These are phyloP conservation scores for Columba janthina DNA, from an alignment of 2,113 vertebrate genomes.

Conservation along the genomic window DNA sequence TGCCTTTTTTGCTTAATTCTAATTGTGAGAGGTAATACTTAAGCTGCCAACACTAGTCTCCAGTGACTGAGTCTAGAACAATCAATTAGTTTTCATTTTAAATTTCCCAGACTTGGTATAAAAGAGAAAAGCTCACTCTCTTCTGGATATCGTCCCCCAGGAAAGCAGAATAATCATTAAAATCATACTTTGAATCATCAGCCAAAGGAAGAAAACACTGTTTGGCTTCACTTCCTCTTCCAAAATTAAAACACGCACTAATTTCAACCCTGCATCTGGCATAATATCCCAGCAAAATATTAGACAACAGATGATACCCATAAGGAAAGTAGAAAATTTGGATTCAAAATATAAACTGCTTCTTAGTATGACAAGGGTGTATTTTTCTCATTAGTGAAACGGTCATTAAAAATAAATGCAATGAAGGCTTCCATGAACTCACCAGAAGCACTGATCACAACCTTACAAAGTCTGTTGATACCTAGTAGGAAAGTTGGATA, in stretches of 20 bases:
- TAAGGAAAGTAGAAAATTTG: background rate
- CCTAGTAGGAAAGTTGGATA: background rate
- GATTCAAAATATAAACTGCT: background rate
- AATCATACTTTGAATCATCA: background rate
- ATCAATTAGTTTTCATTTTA: background rate
- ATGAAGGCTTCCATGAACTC: background rate
- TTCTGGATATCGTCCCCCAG: background rate
- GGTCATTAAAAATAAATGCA: background rate
- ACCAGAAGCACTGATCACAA: background rate
- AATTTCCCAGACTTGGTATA: background rate
- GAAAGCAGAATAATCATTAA: background rate
- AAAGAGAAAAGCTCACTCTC: background rate
- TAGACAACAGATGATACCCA: background rate
- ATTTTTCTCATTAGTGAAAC: background rate
- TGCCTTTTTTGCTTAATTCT: background rate
- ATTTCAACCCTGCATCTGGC: background rate
- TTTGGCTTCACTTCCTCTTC: background rate
- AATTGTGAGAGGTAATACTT: background rate
- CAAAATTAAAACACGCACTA: background rate
- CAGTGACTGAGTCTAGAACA: background rate
- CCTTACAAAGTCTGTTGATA: background rate
- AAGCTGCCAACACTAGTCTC: background rate
- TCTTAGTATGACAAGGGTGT: background rate
- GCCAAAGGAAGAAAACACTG: background rate
- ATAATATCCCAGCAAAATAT: background rate